These are phyloP conservation scores for Bambusicola thoracicus DNA, from an alignment of 2,113 vertebrate genomes.

Conservation along the genomic window DNA sequence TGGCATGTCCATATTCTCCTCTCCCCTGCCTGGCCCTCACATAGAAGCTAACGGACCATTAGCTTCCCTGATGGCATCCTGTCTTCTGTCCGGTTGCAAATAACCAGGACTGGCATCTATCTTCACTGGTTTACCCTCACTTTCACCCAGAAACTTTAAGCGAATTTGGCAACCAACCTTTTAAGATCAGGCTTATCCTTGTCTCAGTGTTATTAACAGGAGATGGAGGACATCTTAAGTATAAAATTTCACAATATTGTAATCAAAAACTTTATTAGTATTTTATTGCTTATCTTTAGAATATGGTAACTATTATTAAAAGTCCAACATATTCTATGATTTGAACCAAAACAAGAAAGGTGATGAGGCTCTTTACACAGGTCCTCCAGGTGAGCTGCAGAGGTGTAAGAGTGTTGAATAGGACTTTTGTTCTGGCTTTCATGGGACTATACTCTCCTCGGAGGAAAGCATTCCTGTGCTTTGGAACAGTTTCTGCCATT, in stretches of 20 bases:
- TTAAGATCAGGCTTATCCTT: not conserved
- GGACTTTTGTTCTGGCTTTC: not conserved
- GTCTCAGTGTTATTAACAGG: rapidly evolving
- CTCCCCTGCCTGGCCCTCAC: slow-evolving; percentile 7
- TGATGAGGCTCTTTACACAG: not conserved
- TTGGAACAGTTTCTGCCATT: not conserved
- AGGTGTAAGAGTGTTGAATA: not conserved
- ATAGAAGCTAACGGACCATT: slow-evolving; percentile 35
- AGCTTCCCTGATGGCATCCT: slow-evolving; percentile 11
- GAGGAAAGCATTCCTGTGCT: not conserved
- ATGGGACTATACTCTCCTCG: not conserved
- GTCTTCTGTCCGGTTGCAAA: not conserved
- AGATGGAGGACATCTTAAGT: not conserved
- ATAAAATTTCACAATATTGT: not conserved
- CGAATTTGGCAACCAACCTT: not conserved
- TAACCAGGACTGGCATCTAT: slow-evolving; percentile 8
- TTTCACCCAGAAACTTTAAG: slow-evolving; percentile 25
- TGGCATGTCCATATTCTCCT: slow-evolving; percentile 19
- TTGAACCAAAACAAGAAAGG: not conserved
- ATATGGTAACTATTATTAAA: not conserved
- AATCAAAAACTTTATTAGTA: not conserved
- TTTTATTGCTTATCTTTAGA: no score
- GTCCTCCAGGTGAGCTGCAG: not conserved
- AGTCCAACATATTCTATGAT: not conserved
- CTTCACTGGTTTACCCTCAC: not conserved